Conservation (phyloP, 2,888 invertebrate genomes). For the Aricia artaxerxes region DNA sequence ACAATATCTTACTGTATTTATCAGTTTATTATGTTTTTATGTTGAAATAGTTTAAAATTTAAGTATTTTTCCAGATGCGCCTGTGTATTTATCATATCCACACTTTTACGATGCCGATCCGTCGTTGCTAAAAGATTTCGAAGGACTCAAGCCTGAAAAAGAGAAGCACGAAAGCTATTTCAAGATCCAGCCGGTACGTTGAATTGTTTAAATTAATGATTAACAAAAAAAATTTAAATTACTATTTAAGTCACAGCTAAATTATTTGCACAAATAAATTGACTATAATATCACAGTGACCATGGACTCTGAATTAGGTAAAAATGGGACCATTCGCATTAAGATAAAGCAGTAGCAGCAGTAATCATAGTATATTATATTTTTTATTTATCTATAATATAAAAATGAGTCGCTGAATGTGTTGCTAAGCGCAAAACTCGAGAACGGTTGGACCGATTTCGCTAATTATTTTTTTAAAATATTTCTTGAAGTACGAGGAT, state of each 20-base stretch:
- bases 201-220: background rate
- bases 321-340: background rate
- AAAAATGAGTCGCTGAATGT: no score
- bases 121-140: slow-evolving; percentile 82
- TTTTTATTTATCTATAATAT: no score
- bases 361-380: background rate
- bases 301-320: background rate
- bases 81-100: slow-evolving; percentile 93
- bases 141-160: slow-evolving; percentile 85
- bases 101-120: slow-evolving; percentile 93
- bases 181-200: slow-evolving; percentile 90
- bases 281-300: background rate
- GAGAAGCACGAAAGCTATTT: slow-evolving; percentile 88
- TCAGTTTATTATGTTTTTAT: no score
- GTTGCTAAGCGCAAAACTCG: no score
- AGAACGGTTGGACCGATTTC: no score
- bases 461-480: no score
- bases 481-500: no score
- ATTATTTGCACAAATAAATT: background rate
- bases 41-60: no score
- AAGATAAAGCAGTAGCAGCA: no score
- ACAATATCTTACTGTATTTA: no score
- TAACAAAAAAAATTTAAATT: background rate
- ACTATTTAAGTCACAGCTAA: background rate
- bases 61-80: slow-evolving; percentile 83